phyloP scores from a whole-genome alignment of 2,888 invertebrate genomes.

The Lordiphosa andalusiaca region DNA sequence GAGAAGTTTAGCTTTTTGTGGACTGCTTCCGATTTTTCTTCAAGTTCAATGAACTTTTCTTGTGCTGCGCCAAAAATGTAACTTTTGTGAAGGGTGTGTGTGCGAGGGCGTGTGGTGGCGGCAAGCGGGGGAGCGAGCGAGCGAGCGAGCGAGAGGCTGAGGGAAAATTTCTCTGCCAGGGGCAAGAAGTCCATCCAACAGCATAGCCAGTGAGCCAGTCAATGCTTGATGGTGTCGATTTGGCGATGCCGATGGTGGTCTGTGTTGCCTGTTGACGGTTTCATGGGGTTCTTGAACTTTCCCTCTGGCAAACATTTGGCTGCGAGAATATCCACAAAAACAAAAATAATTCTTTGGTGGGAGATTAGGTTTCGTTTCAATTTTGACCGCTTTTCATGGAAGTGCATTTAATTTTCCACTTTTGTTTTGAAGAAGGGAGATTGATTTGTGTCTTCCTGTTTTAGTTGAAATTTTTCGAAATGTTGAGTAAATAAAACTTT shows the following conservation, averaged over 20 bases:
- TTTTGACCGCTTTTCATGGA: constrained; percentile 24
- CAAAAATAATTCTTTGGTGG: constrained; percentile 21
- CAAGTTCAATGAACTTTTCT: constrained; percentile 67
- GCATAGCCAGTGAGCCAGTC: constrained; percentile 45
- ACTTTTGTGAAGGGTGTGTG: constrained; percentile 14
- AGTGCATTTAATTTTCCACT: constrained; percentile 5
- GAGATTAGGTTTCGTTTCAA: constrained; percentile 40
- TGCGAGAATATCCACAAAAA: constrained; percentile 12
- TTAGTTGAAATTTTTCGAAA: no score
- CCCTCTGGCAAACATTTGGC: constrained; percentile 37
- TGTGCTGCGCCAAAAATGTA: constrained; percentile 44
- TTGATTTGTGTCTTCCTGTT: constrained; percentile 35
- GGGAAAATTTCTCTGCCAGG: constrained; percentile 2
- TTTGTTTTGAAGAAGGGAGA: neutral
- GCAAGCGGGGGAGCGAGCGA: constrained; percentile 8
- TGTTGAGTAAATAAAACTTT: no score
- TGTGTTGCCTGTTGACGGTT: constrained; percentile 43
- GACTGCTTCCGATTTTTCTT: constrained; percentile 40
- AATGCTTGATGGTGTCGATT: constrained; percentile 30
- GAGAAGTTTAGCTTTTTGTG: constrained; percentile 21
- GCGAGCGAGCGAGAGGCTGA: constrained; percentile 46
- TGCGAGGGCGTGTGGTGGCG: constrained; percentile 3
- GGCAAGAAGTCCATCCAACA: constrained; percentile 38
- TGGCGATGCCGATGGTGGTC: constrained; percentile 31
- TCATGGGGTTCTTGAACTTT: constrained; percentile 75